Conservation (phyloP, 2,113 vertebrate genomes). For the Aleadryas rufinucha region DNA sequence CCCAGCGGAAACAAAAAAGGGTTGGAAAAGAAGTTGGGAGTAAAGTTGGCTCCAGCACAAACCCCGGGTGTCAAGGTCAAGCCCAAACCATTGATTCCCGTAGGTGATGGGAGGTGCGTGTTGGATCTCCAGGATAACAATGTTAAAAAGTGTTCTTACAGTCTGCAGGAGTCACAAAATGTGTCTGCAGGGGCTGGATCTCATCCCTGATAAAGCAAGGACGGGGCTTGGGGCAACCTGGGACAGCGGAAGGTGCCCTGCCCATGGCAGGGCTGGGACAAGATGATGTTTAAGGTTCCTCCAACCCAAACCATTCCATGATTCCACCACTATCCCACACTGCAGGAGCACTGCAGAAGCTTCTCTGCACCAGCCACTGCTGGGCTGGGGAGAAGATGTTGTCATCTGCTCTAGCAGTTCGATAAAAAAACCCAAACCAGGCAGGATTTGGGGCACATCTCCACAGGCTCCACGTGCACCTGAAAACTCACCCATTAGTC, state of each 20-base stretch:
- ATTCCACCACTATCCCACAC: rapidly evolving
- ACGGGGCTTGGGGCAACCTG: rapidly evolving
- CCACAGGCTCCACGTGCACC: constrained; percentile 8
- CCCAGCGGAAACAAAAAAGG: not conserved
- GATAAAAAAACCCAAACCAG: not conserved
- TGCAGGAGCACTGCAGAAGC: not conserved
- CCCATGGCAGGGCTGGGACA: not conserved
- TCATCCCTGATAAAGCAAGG: rapidly evolving
- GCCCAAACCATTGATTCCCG: not conserved
- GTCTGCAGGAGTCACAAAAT: not conserved
- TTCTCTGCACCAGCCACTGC: not conserved
- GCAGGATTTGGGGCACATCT: not conserved
- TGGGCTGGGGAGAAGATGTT: not conserved
- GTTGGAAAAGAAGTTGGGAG: not conserved
- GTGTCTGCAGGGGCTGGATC: rapidly evolving
- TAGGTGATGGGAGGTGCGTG: not conserved
- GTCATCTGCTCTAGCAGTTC: rapidly evolving
- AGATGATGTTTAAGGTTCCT: not conserved
- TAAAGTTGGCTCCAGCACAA: not conserved
- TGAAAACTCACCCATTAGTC: not conserved
- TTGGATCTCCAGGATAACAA: not conserved
- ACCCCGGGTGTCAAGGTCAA: not conserved
- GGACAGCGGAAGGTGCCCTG: rapidly evolving
- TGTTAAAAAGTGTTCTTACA: rapidly evolving
- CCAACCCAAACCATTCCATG: not conserved